Evolutionary conservation across 2,113 vertebrate genomes (phyloP), one percentile per base, ranked within the genome.

Genomic region (Himantopus leucocephalus): DNA sequence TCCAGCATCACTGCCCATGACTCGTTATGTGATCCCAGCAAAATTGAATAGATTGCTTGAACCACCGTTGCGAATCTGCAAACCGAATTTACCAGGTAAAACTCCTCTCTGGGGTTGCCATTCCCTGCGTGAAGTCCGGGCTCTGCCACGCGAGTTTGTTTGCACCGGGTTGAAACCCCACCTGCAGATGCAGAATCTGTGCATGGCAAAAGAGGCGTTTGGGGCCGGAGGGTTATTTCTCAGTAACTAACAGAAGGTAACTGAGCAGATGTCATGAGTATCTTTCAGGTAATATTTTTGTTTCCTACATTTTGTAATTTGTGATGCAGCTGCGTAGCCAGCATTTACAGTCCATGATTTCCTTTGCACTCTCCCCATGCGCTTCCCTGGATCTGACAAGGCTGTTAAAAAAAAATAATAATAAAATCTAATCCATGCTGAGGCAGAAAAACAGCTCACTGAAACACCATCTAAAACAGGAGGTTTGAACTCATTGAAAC

Each of bases 401-500:
- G 6, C 32, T 50, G 59, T 68, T 34, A 32, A n/a, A 29, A 35
- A 19, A 55, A 21, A 37, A 43, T 10, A 27, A 76, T 37, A 37
- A 37, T 37, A 29, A 80, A 74, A 23, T 24, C 24, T 35, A 90
- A 88, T 83, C 48, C 47, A 71, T 35, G 27, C 62, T 89, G 59
- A 97, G 73, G 66, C 53, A 96, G 80, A 53, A 94, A 96, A 97
- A 47, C 63, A 95, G n/a, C 19, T 85, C 67, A 41, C 73, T 89
- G 78, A 97, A 97, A 79, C 59, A 84, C 74, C 52, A 81, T 88
- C 89, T 72, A 95, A 98, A 97, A 41, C 90, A 96, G 93, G 78
- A 97, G 84, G 66, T 89, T 67, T 97, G 82, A 97, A 95, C 71
- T 92, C 94, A 93, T 32, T 89, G 94, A 63, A 97, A 96, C 80